Base-by-base conservation (phyloP, 2,888 invertebrate species). In the Prenolepis imparis region DNA sequence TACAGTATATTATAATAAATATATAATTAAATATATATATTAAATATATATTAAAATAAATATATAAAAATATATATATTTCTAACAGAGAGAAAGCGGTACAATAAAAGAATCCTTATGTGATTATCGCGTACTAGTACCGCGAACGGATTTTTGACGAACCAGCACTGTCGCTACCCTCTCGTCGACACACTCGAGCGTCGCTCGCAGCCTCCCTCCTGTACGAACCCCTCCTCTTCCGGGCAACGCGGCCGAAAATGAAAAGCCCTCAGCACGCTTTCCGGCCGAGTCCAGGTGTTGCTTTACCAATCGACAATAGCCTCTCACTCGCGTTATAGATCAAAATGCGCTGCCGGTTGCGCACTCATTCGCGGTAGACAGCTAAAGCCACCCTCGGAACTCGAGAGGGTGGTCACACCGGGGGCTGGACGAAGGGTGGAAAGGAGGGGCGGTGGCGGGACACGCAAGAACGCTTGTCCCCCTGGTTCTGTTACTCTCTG, bases 271-370 rank as follows among this genome's bases (percentile, higher is more conserved):
- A 59, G 74, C 86, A 77, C 82, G 86, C 82, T 86, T 88, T 78
- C 85, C 85, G 74, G 83, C 61, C 66, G 84, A 57, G 89, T 67
- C 89, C 89, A 89, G 89, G 89, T 89, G 89, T 89, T 89, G 85
- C 87, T 63, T 64, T 73, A 57, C 32, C 70, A 82, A 82, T 82
- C 83, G 85, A 89, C 89, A 89, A 89, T 89, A 81, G 77, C 39
- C 80, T 39, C 80, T 68, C 44, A 61, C 41, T 61, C 86, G 81
- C 77, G 86, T 89, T 87, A 77, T 80, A 86, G 86, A 85, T 88
- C 84, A 84, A 84, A 89, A 84, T 86, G 83, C 74, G 68, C 73
- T 74, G 77, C 83, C 84, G 63, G 84, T 84, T 89, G 85, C 86
- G 84, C 78, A 72, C 86, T 78, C 83, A 83, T 82, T 87, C 70